Evolutionary conservation across 2,797 vertebrate species (phyloP).

Genomic region (Gymnocypris eckloni): DNA sequence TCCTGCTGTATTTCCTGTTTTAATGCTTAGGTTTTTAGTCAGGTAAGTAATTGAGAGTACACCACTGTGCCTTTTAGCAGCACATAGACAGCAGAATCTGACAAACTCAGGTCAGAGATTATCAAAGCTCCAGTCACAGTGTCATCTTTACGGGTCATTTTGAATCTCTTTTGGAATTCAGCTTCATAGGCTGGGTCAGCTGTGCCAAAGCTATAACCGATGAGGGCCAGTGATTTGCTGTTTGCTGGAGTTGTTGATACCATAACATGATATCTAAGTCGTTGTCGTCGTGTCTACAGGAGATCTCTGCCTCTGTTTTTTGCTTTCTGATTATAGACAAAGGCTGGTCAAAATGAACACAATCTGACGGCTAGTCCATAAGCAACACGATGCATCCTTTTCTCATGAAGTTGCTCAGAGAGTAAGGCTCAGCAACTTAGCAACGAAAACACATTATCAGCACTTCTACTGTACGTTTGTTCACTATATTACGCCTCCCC

Average conservation of each 20-base stretch:
- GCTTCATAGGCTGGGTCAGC: constrained; percentile 13
- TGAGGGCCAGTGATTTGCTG: constrained; percentile 30
- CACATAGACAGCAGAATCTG: constrained; percentile 59
- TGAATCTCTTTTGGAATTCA: constrained; percentile 1
- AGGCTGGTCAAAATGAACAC: constrained; percentile 48
- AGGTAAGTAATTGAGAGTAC: constrained; percentile 19
- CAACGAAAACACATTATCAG: background rate
- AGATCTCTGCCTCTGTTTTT: background rate
- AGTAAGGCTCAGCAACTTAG: background rate
- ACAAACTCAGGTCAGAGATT: constrained; percentile 10
- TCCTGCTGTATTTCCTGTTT: constrained; percentile 36
- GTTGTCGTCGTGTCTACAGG: constrained; percentile 35
- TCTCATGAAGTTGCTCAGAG: background rate
- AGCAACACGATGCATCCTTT: constrained; percentile 9
- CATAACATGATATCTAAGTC: constrained; percentile 57
- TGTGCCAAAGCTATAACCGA: constrained; percentile 20
- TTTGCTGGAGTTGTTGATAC: constrained; percentile 44
- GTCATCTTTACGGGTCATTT: background rate
- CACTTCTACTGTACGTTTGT: background rate
- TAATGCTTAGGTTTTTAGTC: constrained; percentile 42
- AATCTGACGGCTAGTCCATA: constrained; percentile 16
- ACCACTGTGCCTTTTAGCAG: constrained; percentile 56
- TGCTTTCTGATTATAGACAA: background rate
- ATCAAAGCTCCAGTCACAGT: constrained; percentile 28
- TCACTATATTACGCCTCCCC: constrained; percentile 32